Evolutionary conservation across 2,797 vertebrate genomes (phyloP).

Genomic region (Cyprinella venusta): DNA sequence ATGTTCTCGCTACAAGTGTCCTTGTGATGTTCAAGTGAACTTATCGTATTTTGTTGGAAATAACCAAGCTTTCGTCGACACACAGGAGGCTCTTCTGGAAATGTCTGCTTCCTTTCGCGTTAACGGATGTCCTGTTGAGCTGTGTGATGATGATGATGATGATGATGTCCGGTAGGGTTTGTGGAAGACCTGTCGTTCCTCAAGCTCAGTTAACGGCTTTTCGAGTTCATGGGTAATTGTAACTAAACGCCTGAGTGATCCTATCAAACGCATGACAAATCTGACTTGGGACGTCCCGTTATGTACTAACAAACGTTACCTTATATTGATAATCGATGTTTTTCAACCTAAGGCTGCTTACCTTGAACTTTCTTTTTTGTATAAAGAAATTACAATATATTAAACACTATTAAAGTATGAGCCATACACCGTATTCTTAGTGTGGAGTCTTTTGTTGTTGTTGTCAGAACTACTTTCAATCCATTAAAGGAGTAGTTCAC

Average conservation of each 20-base stretch:
- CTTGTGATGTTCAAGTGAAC: constrained; percentile 76
- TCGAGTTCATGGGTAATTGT: constrained; percentile 24
- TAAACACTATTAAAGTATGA: constrained; percentile 68
- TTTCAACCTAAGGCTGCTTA: constrained; percentile 59
- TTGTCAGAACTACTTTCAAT: not conserved
- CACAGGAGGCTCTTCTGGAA: constrained; percentile 50
- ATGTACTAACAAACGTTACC: constrained; percentile 55
- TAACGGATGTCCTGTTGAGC: constrained; percentile 68
- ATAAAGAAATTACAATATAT: constrained; percentile 72
- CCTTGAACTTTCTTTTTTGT: constrained; percentile 68
- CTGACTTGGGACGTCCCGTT: constrained; percentile 69
- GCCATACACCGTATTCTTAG: constrained; percentile 11
- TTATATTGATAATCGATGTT: constrained; percentile 77
- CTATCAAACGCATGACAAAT: constrained; percentile 75
- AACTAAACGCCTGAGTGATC: constrained; percentile 59
- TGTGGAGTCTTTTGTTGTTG: constrained; percentile 28
- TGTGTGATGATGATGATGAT: constrained; percentile 67
- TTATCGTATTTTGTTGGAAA: constrained; percentile 60
- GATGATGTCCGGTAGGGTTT: constrained; percentile 71
- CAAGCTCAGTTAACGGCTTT: constrained; percentile 39
- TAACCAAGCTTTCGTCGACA: constrained; percentile 50
- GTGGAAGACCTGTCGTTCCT: constrained; percentile 64
- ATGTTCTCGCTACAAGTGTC: constrained; percentile 74
- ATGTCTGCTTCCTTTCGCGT: constrained; percentile 57
- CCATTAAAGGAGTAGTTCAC: not conserved